phyloP scores from a whole-genome alignment of 2,888 invertebrate species.

The Rosalia funebris region DNA sequence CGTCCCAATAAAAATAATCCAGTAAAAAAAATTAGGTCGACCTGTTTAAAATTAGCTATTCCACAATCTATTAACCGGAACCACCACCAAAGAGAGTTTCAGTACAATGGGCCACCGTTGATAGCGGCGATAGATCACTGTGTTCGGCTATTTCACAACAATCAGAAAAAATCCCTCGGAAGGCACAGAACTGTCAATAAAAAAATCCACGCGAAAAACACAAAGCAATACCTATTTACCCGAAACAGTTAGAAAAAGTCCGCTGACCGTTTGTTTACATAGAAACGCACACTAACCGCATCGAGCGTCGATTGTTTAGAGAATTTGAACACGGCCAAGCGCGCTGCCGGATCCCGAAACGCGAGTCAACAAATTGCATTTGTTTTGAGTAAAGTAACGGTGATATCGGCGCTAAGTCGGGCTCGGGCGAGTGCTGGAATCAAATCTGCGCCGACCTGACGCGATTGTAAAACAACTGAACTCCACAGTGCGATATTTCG shows the following conservation, averaged over 20 bases:
- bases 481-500: slow-evolving; percentile 34
- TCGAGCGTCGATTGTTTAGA: slow-evolving; percentile 23
- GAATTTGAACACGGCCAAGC: slow-evolving; percentile 1
- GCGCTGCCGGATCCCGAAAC: slow-evolving; percentile 22
- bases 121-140: not conserved
- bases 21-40: slow-evolving; percentile 24
- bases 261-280: slow-evolving; percentile 17
- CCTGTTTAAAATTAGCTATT: slow-evolving; percentile 18
- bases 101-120: not conserved
- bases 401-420: slow-evolving; percentile 25
- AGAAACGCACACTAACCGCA: slow-evolving; percentile 13
- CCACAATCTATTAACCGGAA: slow-evolving; percentile 7
- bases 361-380: slow-evolving; percentile 35
- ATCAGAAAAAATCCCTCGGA: slow-evolving; percentile 4
- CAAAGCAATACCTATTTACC: not conserved
- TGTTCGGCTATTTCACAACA: not conserved
- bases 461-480: slow-evolving; percentile 43
- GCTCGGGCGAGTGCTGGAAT: slow-evolving; percentile 10
- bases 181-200: not conserved
- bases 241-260: not conserved
- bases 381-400: slow-evolving; percentile 41
- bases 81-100: slow-evolving; percentile 14
- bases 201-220: not conserved
- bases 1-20: slow-evolving; percentile 20
- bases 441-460: slow-evolving; percentile 29